phyloP scores from a whole-genome alignment of 2,888 invertebrate genomes.

The Campopleginae sp. region DNA sequence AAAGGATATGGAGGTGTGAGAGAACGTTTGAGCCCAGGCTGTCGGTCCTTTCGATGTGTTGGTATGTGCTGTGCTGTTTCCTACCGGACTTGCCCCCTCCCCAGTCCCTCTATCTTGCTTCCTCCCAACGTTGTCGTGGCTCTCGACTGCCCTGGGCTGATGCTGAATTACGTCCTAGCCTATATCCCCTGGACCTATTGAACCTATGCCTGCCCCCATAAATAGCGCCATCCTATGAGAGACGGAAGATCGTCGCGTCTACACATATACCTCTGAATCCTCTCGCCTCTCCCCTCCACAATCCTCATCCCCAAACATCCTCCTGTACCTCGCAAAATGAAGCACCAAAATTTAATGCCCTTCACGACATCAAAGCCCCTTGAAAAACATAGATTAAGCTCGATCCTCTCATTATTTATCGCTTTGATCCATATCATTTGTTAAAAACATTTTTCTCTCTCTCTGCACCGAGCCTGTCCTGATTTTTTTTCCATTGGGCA shows the following conservation, averaged over 20 bases:
- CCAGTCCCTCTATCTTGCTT: neutral
- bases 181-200: constrained; percentile 82
- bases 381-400: constrained; percentile 29
- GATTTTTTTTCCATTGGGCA: neutral
- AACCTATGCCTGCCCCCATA: constrained; percentile 74
- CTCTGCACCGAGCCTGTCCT: too few species aligned
- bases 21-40: constrained; percentile 64
- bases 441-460: neutral
- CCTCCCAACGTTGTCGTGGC: constrained; percentile 59
- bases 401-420: constrained; percentile 29
- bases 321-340: constrained; percentile 27
- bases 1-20: constrained; percentile 70
- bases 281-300: neutral
- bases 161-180: constrained; percentile 83
- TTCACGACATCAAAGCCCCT: constrained; percentile 31
- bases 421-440: neutral
- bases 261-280: constrained; percentile 45
- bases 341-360: constrained; percentile 62
- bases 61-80: constrained; percentile 44
- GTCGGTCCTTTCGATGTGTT: constrained; percentile 46
- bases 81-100: constrained; percentile 41
- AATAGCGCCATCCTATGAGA: constrained; percentile 71
- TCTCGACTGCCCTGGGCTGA: constrained; percentile 75
- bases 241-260: constrained; percentile 63
- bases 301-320: constrained; percentile 1